Conservation (phyloP, 92 coral and sea anemone species). For the Montipora capitata region DNA sequence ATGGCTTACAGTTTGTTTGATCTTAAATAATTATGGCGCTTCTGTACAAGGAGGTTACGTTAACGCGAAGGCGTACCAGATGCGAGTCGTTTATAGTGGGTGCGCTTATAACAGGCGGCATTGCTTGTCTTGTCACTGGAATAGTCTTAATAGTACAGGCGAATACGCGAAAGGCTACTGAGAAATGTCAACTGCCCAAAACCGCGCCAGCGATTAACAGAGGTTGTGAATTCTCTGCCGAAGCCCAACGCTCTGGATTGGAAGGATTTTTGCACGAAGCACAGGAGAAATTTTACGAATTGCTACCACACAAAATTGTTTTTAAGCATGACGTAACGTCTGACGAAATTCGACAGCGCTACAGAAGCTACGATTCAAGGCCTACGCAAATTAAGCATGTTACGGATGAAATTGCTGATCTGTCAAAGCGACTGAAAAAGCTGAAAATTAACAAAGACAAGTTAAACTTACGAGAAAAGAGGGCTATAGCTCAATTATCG, state of each 20-base stretch:
- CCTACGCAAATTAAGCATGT: slow-evolving; percentile 55
- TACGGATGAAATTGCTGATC: slow-evolving; percentile 57
- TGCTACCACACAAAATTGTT: slow-evolving; percentile 77
- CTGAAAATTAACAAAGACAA: slow-evolving; percentile 35
- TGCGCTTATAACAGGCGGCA: slow-evolving; percentile 68
- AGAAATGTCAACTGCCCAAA: slow-evolving; percentile 14
- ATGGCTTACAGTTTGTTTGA: not conserved
- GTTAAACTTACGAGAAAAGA: slow-evolving; percentile 70
- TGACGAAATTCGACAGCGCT: slow-evolving; percentile 57
- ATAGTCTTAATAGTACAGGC: slow-evolving; percentile 70
- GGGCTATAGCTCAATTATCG: slow-evolving; percentile 61
- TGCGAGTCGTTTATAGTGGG: slow-evolving; percentile 51
- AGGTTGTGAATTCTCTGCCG: slow-evolving; percentile 40
- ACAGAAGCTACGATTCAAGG: slow-evolving; percentile 70
- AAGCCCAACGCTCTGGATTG: slow-evolving; percentile 76
- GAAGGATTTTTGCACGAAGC: slow-evolving; percentile 67
- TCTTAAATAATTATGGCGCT: slow-evolving; percentile 15
- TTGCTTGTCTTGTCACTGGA: slow-evolving; percentile 77
- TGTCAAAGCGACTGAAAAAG: slow-evolving; percentile 47
- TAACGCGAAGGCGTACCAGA: slow-evolving; percentile 37
- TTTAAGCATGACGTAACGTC: slow-evolving; percentile 63
- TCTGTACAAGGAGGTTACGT: slow-evolving; percentile 34
- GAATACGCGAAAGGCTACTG: slow-evolving; percentile 16
- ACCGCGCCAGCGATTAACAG: not conserved
- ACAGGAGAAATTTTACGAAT: slow-evolving; percentile 68